Evolutionary conservation across 1,140 invertebrate genomes (phyloP), one percentile per base, ranked within the genome.

Genomic region (Pseudachorutes palmiensis): DNA sequence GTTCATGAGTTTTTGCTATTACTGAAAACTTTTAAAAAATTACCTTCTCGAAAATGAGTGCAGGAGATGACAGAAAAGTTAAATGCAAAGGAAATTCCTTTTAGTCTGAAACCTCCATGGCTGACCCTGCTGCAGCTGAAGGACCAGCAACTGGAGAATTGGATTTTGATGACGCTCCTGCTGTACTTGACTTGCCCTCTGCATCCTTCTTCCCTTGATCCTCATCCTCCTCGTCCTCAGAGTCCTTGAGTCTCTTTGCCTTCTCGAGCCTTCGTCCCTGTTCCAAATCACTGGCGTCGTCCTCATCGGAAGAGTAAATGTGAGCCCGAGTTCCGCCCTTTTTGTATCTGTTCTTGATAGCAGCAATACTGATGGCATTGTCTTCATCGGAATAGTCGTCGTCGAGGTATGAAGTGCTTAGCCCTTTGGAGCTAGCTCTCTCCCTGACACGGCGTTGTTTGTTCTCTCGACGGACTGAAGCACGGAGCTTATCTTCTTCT

Each of bases 341-440:
- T 77, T 97, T 97, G 78, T 92, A 95, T 76, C 92, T 89, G 79
- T 92, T 96, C 79, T 98, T 97, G 74, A 97, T 97, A 33, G 93
- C 93, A 67, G 89, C 86, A 1, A 98, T 79, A 5, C 93, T 96
- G 74, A 97, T 93, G 16, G 86, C 88, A 68, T 89, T 90, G 14
- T 73, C 72, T 24, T 71, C 70, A 65, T 94, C 92, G 14, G 90
- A 92, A 62, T 90, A 91, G 71, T 92, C 88, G 65, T 91, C 89
- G 66, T 88, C 87, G 75, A 84, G 82, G 80, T 82, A 90, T 75
- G 77, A 81, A 61, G 78, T 80, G 76, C 76, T 86, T 67, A 81
- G 78, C 69, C 81, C 84, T 75, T 80, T 82, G 70, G 77, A 80
- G 51, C 83, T 79, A 41, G 82, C 84, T 75, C 83, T 81, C 77